Evolutionary conservation across 53 echinoderm and acorn worm genomes (phyloP), one percentile per base, ranked within the genome.

Genomic region (Patiria pectinifera): DNA sequence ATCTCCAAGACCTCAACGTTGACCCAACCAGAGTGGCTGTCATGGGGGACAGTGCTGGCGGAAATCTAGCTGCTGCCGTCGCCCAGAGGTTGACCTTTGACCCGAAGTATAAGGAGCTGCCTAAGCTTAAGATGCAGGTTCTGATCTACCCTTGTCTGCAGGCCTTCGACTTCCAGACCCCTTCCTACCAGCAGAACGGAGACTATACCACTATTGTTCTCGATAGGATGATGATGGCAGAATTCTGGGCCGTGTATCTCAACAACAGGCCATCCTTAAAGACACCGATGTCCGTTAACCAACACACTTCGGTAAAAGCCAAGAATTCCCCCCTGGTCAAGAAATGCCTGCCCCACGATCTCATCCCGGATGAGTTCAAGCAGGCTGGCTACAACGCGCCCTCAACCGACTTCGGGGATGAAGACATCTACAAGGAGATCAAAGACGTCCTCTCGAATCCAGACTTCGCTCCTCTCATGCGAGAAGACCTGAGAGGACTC

Each of bases 41-140:
- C 45, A 92, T 92, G 62, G 99, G 99, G 0, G 97, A 99, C 87
- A 99, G 99, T 71, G 97, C 99, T 3, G 99, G 99, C 4, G 99
- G 97, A 2, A 94, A 96, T 69, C 89, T 99, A 11, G 92, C 96
- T 3, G 95, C 97, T 3, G 94, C 97, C 16, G 92, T 99, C 43
- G 71, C 94, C 4, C 95, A 95, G 87, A 84, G 93, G 43, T 71
- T 99, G 53, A 91, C 91, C 48, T 94, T 94, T 71, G 95, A 97
- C 62, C 82, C 93, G 0, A 18, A 91, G 80, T 79, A 79, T 45
- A 79, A 79, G 80, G 6, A 79, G 0, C 45, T 79, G 19, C 80
- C 80, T 1, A 79, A 79, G 80, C 80, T 79, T 22, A 79, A 46
- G 80, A 45, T 79, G 14, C 80, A 59, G 15, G 82, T 91, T n/a